These are phyloP conservation scores for Octopus sinensis DNA, from an alignment of 1,140 invertebrate species.

Conservation along the genomic window DNA sequence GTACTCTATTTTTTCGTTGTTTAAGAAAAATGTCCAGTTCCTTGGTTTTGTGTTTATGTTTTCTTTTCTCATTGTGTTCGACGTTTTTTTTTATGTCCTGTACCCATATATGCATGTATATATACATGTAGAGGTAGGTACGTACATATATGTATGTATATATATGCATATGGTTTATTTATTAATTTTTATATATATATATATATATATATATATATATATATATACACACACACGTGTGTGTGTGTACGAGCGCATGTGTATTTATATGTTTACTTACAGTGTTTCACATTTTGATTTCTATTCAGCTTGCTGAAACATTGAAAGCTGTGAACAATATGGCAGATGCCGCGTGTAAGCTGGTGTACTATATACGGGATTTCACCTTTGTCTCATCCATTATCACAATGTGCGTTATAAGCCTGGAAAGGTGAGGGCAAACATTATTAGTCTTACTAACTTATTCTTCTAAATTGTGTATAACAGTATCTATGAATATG, in stretches of 20 bases:
- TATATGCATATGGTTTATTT: not conserved
- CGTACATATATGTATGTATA: too few relatives aligned
- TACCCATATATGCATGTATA: too few relatives aligned
- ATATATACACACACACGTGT: not conserved
- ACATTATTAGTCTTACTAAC: not conserved
- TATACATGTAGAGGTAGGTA: too few relatives aligned
- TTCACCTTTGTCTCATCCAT: conserved; percentile 25
- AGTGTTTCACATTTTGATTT: not conserved
- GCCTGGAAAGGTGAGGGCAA: conserved; percentile 26
- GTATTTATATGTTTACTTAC: not conserved
- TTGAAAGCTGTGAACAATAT: conserved; percentile 19
- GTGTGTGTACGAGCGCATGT: not conserved
- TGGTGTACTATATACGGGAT: conserved; percentile 27
- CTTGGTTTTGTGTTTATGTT: too few relatives aligned
- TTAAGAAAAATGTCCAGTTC: too few relatives aligned
- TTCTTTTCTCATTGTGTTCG: too few relatives aligned
- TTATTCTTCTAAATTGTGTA: not conserved
- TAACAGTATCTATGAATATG: not conserved
- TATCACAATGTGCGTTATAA: conserved; percentile 26
- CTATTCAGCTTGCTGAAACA: conserved; percentile 24
- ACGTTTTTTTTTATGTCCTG: too few relatives aligned
- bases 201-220: not conserved
- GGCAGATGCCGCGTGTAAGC: conserved; percentile 19
- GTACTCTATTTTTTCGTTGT: too few relatives aligned
- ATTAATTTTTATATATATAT: not conserved